Base-by-base conservation (phyloP, 2,797 vertebrate species). In the Liparis tanakae region DNA sequence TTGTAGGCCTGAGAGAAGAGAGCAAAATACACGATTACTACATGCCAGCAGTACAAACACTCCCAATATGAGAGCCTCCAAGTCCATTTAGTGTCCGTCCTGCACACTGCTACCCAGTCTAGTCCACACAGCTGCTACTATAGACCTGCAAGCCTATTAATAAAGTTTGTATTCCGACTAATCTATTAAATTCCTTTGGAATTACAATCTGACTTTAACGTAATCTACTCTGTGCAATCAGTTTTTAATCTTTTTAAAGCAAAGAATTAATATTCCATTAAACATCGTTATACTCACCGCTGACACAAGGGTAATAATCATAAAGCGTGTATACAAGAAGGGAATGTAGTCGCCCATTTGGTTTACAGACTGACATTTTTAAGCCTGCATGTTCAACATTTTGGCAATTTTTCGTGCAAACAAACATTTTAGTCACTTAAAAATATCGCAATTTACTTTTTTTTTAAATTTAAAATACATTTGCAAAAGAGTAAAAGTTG, bases 1-100 rank as follows among this genome's bases (percentile, higher is more conserved):
- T 92, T 94, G 87, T 94, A 95, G 41, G 92, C 93, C 94, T 95
- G 80, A 59, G 36, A 72, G 60, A 58, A 58, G 43, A 63, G 10
- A 63, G 20, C 7, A 80, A 67, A 30, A 82, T 69, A 66, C 33
- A 12, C 1, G 59, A 1, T 43, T 12, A 9, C 62, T 55, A 58
- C 64, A 80, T 82, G 64, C 82, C 77, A 72, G 68, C 48, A 13
- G 9, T 15, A 51, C 1, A 73, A 74, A 79, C 2, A 30, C 4
- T 2, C 25, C 25, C 25, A 30, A 30, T 30, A 30, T 30, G 25
- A 30, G 70, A 43, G 6, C 6, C 46, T 58, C 46, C 78, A 18
- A 74, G 60, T 73, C n/a, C 13, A 13, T 5, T n/a, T 10, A 20
- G 20, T 10, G 33, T 70, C 41, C 25, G 65, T 3, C 61, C 44